Evolutionary conservation across 2,113 vertebrate species (phyloP).

Genomic region (Brienomyrus brachyistius): DNA sequence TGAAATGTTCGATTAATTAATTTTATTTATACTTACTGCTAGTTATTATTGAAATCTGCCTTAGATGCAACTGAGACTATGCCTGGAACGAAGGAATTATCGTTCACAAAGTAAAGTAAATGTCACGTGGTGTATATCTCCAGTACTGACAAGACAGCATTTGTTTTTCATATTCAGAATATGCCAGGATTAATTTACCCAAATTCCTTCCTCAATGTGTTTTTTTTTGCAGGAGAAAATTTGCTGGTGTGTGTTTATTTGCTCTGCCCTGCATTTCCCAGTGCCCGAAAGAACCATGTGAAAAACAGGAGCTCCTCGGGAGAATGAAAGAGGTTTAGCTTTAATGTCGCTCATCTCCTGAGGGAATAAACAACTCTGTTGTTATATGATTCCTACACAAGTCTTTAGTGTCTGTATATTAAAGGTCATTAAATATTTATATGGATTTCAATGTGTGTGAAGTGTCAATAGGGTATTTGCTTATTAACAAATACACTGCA

Average conservation of each 20-base stretch:
- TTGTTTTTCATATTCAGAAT: conserved; percentile 29
- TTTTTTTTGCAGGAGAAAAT: conserved; percentile 41
- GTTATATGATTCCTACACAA: conserved; percentile 35
- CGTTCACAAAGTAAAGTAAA: not conserved
- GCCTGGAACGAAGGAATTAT: not conserved
- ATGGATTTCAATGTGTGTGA: conserved; percentile 57
- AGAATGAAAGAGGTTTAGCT: conserved; percentile 59
- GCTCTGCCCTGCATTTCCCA: conserved; percentile 31
- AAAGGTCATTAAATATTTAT: conserved; percentile 66
- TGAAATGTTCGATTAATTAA: conserved; percentile 9
- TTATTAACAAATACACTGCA: conserved; percentile 56
- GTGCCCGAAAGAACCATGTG: conserved; percentile 40
- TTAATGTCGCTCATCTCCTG: conserved; percentile 63
- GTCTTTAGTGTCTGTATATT: conserved; percentile 56
- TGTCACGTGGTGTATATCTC: not conserved
- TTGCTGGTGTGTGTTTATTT: conserved; percentile 54
- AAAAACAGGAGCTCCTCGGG: conserved; percentile 45
- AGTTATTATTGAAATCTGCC: not conserved
- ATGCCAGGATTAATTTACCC: conserved; percentile 15
- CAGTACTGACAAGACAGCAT: conserved; percentile 8
- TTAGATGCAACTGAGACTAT: conserved; percentile 1
- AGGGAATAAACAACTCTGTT: conserved; percentile 59
- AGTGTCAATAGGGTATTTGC: conserved; percentile 67
- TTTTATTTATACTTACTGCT: conserved; percentile 9
- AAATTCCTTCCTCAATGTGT: conserved; percentile 15